Evolutionary conservation across 1,140 invertebrate genomes (phyloP), one percentile per base, ranked within the genome.

Genomic region (Cherax destructor): DNA sequence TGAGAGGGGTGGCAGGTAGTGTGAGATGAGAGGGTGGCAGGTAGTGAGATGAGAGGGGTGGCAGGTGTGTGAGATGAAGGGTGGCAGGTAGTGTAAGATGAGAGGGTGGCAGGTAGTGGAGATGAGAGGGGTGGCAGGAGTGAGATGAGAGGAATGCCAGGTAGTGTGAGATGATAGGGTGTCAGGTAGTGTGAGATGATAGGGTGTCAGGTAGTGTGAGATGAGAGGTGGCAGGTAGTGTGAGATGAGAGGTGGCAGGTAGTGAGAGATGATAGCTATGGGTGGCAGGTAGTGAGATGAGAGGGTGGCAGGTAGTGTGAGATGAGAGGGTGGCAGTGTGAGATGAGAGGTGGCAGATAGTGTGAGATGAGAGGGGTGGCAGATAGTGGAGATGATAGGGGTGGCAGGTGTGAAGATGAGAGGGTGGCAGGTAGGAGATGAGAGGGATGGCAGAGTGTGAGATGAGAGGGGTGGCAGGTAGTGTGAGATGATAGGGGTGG

Each of bases 11-110:
- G 9, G 9, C 56, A 59, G 56, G 56, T 59, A 59, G 76, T 16
- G 24, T 78, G 18, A 30, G 30, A 78, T 30, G 30, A 78, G 49
- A 30, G 49, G 76, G 30, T 41, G n/a, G n/a, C 76, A 78, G 30
- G 30, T 49, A 78, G 41, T 30, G 30, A 16, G 49, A 30, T 78
- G 1, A 16, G 76, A 78, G 76, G 76, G 49, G n/a, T 10, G 4
- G 6, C 30, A 78, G 76, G 76, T 16, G 11, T n/a, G 10, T 9
- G 47, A 18, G 41, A n/a, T 5, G 0, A 16, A 16, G 41, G 5
- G 78, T 13, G 78, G 5, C 47, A 50, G 78, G 50, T 41, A 79
- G 78, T 50, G 78, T 50, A 49, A 79, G 78, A 79, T 41, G 24
- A 24, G 24, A 41, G 30, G 30, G 30, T 41, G 30, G 30, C 30